Evolutionary conservation across 2,888 invertebrate genomes (phyloP), one percentile per base, ranked within the genome.

Genomic region (Lasius fuliginosus): DNA sequence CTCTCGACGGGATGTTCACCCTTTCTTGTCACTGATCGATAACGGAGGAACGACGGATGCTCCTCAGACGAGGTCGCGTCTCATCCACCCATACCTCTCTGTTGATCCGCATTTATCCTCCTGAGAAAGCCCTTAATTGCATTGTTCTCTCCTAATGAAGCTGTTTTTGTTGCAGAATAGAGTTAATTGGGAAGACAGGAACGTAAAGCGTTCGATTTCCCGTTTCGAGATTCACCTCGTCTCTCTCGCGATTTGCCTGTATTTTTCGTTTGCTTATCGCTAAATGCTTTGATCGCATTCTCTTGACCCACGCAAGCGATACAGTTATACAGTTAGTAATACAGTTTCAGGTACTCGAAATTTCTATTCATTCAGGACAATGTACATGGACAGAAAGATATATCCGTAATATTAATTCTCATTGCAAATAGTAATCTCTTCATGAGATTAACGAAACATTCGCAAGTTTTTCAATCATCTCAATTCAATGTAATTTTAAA

Each of bases 41-140:
- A 90, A 85, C 84, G 76, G 84, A 89, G 91, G 75, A 90, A 88
- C 90, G 89, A 90, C 88, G 90, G 88, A 90, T 90, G 90, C 88
- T 87, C 75, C 88, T 91, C 85, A 90, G 91, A 91, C 90, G 83
- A 85, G 79, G 64, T 60, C 62, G 82, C 86, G 83, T 83, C 69
- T 75, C 89, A 49, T 36, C 77, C 64, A 76, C 49, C 84, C 76
- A 77, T n/a, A 53, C 65, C 67, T 46, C 71, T 69, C 77, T 82
- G 85, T 64, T 69, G 88, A 86, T 86, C 71, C 90, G 84, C 82
- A 84, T 89, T 87, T 87, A 90, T 84, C 86, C 83, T 86, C 85
- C 84, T 71, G 83, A 83, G 83, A 81, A 84, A 68, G 74, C 87
- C 85, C 90, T 91, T 91, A 89, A 89, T 91, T 89, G 86, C 86